phyloP scores from a whole-genome alignment of 2,888 invertebrate species.

The Ecdyonurus torrentis region DNA sequence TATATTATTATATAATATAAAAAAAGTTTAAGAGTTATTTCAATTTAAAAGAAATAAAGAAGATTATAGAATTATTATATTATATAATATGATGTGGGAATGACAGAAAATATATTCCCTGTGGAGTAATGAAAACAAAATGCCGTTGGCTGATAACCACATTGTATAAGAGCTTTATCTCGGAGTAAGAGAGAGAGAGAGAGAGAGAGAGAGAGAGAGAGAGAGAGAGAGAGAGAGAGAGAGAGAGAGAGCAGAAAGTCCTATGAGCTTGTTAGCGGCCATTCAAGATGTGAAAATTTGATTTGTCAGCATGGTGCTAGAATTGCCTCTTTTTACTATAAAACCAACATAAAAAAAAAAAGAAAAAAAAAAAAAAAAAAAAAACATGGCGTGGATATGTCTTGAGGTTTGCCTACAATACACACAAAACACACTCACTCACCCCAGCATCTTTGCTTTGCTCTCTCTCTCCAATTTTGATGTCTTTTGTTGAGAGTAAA shows the following conservation, averaged over 20 bases:
- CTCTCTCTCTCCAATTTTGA: background rate
- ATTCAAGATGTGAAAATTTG: conserved; percentile 2
- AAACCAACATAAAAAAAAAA: too few species aligned
- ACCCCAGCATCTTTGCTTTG: too few species aligned
- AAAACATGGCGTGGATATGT: background rate
- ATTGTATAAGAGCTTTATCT: too few species aligned
- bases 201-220: too few species aligned
- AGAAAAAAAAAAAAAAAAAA: too few species aligned
- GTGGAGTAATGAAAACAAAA: background rate
- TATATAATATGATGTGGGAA: background rate
- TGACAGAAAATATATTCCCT: background rate
- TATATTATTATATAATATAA: background rate
- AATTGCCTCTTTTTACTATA: background rate
- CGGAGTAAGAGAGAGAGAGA: too few species aligned
- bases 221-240: too few species aligned
- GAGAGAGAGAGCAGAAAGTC: background rate
- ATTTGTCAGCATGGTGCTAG: background rate
- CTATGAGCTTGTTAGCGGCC: background rate
- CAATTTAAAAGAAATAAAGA: background rate
- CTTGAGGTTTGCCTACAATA: background rate
- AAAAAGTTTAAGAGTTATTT: background rate
- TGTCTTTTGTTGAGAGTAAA: background rate
- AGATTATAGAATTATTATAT: too few species aligned
- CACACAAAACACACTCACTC: too few species aligned
- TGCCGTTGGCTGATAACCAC: background rate